Evolutionary conservation across 2,888 invertebrate genomes (phyloP).

Genomic region (Sympetrum striolatum): DNA sequence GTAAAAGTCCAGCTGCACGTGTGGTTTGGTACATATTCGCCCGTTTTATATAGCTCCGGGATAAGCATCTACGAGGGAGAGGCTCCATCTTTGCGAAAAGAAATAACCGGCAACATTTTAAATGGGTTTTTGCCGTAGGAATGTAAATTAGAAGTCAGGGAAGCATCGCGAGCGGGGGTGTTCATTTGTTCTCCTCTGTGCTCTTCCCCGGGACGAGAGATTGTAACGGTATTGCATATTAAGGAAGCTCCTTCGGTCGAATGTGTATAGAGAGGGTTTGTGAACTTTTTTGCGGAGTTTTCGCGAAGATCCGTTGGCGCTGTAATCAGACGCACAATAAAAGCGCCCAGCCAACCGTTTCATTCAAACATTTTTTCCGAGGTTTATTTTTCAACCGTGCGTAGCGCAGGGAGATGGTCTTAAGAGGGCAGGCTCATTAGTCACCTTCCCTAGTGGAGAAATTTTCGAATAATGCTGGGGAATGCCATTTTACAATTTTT

Average conservation of each 20-base stretch:
- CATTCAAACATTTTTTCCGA: neutral
- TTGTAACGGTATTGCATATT: neutral
- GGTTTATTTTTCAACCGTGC: neutral
- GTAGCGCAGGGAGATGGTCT: neutral
- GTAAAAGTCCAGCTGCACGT: slow-evolving; percentile 23
- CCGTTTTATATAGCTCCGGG: neutral
- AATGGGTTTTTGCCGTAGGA: neutral
- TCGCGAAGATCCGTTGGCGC: neutral
- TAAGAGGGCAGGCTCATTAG: neutral
- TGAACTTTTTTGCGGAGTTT: neutral
- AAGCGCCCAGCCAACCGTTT: neutral
- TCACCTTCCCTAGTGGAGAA: neutral
- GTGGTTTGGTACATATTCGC: neutral
- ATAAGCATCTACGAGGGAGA: neutral
- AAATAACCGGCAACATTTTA: neutral
- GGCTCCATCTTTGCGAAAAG: neutral
- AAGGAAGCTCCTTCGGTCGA: neutral
- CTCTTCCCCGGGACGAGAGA: neutral
- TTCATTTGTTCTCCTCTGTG: neutral
- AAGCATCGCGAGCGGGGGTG: neutral
- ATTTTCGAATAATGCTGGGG: neutral
- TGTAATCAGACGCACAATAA: neutral
- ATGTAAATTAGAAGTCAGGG: neutral
- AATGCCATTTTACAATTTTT: neutral
- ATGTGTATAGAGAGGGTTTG: neutral